Evolutionary conservation across 2,797 vertebrate species (phyloP).

Genomic region (Aphelocoma californica): DNA sequence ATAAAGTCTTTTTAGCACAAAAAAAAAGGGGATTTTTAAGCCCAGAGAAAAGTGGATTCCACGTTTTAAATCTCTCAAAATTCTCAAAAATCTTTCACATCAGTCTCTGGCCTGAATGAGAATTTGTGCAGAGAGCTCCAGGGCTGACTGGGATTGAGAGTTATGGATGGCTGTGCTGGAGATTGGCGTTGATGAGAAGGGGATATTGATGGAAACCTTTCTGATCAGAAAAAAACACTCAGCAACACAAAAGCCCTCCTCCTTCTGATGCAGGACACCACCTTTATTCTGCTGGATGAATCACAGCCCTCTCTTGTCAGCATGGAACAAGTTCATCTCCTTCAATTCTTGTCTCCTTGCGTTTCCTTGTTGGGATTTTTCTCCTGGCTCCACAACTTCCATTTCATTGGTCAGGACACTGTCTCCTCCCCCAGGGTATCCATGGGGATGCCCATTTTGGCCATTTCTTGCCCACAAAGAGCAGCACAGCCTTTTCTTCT

Average conservation of each 20-base stretch:
- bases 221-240: not conserved
- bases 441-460: not conserved
- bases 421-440: not conserved
- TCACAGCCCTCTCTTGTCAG: not conserved
- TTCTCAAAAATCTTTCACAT: not conserved
- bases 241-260: not conserved
- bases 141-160: not conserved
- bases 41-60: not conserved
- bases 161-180: not conserved
- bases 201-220: not conserved
- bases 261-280: not conserved
- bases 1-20: not conserved
- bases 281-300: not conserved
- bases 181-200: not conserved
- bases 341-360: not conserved
- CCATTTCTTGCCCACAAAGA: not conserved
- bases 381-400: not conserved
- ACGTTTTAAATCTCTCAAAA: not conserved
- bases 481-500: not conserved
- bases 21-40: not conserved
- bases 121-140: not conserved
- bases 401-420: not conserved
- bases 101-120: not conserved
- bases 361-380: not conserved
- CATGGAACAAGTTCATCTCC: not conserved